phyloP scores from a whole-genome alignment of 2,888 invertebrate species.

The Microctonus hyperodae region DNA sequence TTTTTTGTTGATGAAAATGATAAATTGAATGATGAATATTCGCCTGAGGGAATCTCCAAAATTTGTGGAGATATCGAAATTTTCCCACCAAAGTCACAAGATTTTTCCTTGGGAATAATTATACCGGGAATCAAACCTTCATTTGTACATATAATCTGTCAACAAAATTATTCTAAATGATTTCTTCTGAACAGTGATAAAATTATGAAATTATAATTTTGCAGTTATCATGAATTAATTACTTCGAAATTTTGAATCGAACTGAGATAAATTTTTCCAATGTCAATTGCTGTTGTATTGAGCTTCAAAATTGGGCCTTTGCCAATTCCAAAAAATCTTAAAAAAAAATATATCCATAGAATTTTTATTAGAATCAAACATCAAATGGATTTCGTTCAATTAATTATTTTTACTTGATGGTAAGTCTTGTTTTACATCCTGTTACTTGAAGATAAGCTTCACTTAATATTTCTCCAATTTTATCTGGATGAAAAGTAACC shows the following conservation, averaged over 20 bases:
- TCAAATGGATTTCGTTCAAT: too few species aligned
- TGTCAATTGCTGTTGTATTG: constrained; percentile 11
- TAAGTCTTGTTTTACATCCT: constrained; percentile 66
- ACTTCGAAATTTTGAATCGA: constrained; percentile 70
- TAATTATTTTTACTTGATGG: constrained; percentile 56
- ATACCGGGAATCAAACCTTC: constrained; percentile 70
- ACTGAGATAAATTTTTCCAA: constrained; percentile 54
- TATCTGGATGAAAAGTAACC: constrained; percentile 67
- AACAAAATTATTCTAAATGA: not conserved
- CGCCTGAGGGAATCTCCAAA: constrained; percentile 65
- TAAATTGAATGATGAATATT: constrained; percentile 66
- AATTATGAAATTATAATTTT: not conserved
- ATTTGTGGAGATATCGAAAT: constrained; percentile 66
- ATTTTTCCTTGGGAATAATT: constrained; percentile 64
- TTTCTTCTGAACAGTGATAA: not conserved
- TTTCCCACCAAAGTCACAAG: constrained; percentile 67
- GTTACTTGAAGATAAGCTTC: constrained; percentile 69
- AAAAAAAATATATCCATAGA: not conserved
- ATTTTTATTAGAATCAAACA: too few species aligned
- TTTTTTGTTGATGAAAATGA: constrained; percentile 68
- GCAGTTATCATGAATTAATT: not conserved
- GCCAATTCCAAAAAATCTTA: not conserved
- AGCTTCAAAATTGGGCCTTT: constrained; percentile 11
- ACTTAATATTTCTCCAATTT: constrained; percentile 65
- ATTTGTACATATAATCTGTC: constrained; percentile 50